Conservation (phyloP, 1,140 invertebrate genomes). For the Calephelis virginiensis region DNA sequence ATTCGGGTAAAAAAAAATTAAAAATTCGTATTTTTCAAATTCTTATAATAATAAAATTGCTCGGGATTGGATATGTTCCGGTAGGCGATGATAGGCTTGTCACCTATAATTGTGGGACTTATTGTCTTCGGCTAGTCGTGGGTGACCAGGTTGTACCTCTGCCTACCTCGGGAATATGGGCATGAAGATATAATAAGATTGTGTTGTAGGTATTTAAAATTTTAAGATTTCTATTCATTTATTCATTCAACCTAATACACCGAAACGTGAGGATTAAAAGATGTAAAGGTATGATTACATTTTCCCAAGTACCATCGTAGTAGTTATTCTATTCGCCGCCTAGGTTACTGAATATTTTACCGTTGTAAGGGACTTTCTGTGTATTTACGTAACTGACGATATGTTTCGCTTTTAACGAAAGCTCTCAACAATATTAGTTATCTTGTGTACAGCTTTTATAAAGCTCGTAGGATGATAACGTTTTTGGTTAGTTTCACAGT, state of each 20-base stretch:
- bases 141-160: too few relatives aligned
- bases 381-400: slow-evolving; percentile 20
- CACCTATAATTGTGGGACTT: too few relatives aligned
- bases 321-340: slow-evolving; percentile 21
- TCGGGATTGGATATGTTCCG: too few relatives aligned
- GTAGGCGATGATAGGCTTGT: too few relatives aligned
- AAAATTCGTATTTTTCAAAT: too few relatives aligned
- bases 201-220: not conserved
- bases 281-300: slow-evolving; percentile 21
- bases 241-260: slow-evolving; percentile 17
- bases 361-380: slow-evolving; percentile 11
- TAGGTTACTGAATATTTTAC: slow-evolving; percentile 23
- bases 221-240: slow-evolving; percentile 16
- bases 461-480: too few relatives aligned
- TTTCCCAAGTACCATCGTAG: slow-evolving; percentile 2
- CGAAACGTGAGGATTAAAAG: slow-evolving; percentile 13
- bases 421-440: slow-evolving; percentile 30
- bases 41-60: too few relatives aligned
- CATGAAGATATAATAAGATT: too few relatives aligned
- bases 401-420: slow-evolving; percentile 19
- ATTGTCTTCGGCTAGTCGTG: too few relatives aligned
- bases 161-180: too few relatives aligned
- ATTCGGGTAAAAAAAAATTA: too few relatives aligned
- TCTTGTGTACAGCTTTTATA: slow-evolving; percentile 2
- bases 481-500: too few relatives aligned